phyloP scores from a whole-genome alignment of 1,140 invertebrate species.

The Drosophila prosaltans region DNA sequence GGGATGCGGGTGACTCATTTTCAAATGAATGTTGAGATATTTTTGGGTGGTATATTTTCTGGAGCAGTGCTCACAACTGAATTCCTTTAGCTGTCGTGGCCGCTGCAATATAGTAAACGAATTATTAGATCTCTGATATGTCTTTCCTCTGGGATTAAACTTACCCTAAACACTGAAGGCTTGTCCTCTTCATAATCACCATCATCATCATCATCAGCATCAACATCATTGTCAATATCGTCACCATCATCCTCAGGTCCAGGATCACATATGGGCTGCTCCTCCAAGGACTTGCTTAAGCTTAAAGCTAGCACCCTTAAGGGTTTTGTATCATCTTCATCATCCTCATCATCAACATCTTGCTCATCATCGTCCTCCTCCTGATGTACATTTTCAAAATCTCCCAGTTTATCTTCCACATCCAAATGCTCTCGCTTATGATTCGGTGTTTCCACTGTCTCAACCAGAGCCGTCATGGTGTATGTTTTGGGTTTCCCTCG shows the following conservation, averaged over 20 bases:
- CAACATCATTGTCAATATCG: not conserved
- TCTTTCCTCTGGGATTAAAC: not conserved
- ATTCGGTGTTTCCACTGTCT: not conserved
- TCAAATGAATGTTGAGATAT: conserved; percentile 66
- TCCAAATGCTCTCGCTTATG: not conserved
- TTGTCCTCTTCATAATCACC: conserved; percentile 23
- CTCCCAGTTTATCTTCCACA: conserved; percentile 9
- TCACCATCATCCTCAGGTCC: conserved; percentile 18
- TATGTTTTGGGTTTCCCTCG: conserved; percentile 41
- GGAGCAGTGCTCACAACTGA: conserved; percentile 54
- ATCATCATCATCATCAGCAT: not conserved
- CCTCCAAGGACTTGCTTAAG: conserved; percentile 5
- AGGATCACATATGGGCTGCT: conserved; percentile 7
- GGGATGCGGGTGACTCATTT: conserved; percentile 65
- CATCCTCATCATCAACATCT: conserved; percentile 13
- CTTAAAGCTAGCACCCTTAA: conserved; percentile 24
- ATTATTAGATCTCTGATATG: not conserved
- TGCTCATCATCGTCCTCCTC: conserved; percentile 3
- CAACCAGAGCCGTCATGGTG: not conserved
- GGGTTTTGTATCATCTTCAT: conserved; percentile 15
- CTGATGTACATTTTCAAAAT: not conserved
- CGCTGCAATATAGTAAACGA: conserved; percentile 7
- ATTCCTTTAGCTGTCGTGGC: conserved; percentile 50
- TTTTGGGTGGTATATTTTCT: conserved; percentile 60
- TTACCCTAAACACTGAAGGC: not conserved